phyloP scores from a whole-genome alignment of 2,888 invertebrate genomes.

The Rhodophaea formosa region DNA sequence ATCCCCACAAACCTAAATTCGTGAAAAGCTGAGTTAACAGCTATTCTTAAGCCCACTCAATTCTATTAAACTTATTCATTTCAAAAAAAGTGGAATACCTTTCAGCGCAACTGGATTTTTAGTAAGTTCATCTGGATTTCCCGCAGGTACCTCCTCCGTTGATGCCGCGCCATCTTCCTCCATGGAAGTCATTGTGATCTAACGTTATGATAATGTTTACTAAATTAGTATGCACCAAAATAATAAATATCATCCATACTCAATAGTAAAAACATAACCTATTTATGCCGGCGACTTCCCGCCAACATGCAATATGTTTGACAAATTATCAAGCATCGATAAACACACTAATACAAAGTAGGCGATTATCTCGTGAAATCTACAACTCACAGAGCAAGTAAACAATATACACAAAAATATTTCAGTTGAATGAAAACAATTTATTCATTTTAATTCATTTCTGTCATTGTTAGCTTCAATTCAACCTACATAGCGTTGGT shows the following conservation, averaged over 20 bases:
- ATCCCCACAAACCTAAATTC: too few relatives aligned
- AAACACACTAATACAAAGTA: background rate
- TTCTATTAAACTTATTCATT: background rate
- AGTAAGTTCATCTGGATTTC: constrained; percentile 83
- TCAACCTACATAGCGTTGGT: background rate
- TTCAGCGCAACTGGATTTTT: constrained; percentile 83
- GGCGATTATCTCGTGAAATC: background rate
- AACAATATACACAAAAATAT: background rate
- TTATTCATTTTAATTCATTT: constrained; percentile 5
- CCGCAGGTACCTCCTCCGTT: constrained; percentile 58
- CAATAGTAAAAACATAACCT: constrained; percentile 30
- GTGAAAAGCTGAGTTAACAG: too few relatives aligned
- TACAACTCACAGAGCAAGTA: background rate
- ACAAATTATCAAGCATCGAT: constrained; percentile 8
- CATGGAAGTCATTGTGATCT: constrained; percentile 57
- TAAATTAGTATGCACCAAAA: background rate
- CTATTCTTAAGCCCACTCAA: too few relatives aligned
- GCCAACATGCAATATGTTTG: constrained; percentile 34
- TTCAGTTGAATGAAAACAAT: background rate
- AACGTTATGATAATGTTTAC: constrained; percentile 21
- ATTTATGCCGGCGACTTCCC: constrained; percentile 39
- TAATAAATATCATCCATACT: background rate
- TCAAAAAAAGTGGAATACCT: constrained; percentile 60
- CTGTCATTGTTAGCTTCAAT: constrained; percentile 11
- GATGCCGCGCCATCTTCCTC: constrained; percentile 63